Conservation (phyloP, 2,113 vertebrate species). For the Festucalex cinctus region DNA sequence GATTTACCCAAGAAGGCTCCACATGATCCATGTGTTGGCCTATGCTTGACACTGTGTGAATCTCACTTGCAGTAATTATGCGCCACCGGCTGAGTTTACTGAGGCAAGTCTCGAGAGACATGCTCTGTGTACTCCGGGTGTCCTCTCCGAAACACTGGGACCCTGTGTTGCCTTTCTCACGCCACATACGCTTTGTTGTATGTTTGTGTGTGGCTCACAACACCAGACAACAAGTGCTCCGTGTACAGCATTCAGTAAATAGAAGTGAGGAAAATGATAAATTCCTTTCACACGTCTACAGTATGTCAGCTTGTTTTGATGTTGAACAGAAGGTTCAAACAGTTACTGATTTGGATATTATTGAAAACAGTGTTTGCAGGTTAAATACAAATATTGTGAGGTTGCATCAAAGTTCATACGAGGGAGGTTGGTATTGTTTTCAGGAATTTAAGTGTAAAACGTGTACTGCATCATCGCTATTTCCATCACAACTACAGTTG, state of each 20-base stretch:
- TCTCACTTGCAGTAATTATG: constrained; percentile 53
- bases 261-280: not conserved
- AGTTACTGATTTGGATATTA: too few relatives aligned
- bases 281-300: not conserved
- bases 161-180: constrained; percentile 67
- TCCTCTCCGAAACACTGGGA: constrained; percentile 40
- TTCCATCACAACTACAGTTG: too few relatives aligned
- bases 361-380: too few relatives aligned
- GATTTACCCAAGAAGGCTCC: constrained; percentile 6
- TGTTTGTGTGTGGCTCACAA: constrained; percentile 14
- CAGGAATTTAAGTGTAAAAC: too few relatives aligned
- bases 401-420: too few relatives aligned
- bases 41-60: constrained; percentile 47
- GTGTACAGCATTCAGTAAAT: not conserved
- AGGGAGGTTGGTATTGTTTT: too few relatives aligned
- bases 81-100: constrained; percentile 50
- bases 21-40: constrained; percentile 27
- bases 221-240: not conserved
- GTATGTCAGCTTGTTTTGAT: not conserved
- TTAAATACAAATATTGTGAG: too few relatives aligned
- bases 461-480: too few relatives aligned
- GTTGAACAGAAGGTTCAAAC: not conserved
- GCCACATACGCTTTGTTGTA: constrained; percentile 46
- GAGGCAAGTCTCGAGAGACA: constrained; percentile 42
- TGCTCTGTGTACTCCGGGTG: constrained; percentile 46